Conservation (phyloP, 2,113 vertebrate genomes). For the Oncorhynchus kisutch region DNA sequence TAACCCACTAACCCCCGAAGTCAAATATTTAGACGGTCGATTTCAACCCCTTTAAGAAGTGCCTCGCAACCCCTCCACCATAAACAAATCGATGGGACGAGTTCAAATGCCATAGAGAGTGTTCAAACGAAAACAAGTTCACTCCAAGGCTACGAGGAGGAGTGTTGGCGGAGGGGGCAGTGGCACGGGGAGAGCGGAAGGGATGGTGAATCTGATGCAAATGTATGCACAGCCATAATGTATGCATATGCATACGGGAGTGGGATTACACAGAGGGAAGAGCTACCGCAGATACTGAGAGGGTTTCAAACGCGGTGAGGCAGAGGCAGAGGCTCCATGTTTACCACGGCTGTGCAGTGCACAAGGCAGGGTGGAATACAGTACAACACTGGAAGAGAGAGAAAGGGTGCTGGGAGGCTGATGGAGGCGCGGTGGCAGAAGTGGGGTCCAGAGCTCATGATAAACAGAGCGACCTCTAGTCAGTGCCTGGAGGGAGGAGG, state of each 20-base stretch:
- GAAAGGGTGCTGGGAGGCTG: not conserved
- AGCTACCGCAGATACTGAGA: constrained; percentile 51
- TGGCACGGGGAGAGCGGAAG: not conserved
- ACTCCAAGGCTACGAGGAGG: constrained; percentile 47
- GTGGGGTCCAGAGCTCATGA: constrained; percentile 62
- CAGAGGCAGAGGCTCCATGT: constrained; percentile 51
- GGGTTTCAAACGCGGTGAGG: constrained; percentile 61
- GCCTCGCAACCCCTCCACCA: constrained; percentile 40
- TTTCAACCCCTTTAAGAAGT: constrained; percentile 70
- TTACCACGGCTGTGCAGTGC: constrained; percentile 25
- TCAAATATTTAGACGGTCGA: constrained; percentile 79
- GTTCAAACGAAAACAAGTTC: constrained; percentile 73
- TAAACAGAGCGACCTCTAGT: constrained; percentile 77
- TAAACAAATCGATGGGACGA: constrained; percentile 68
- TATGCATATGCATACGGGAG: constrained; percentile 68
- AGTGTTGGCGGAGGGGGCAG: constrained; percentile 38
- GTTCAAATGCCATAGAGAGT: constrained; percentile 72
- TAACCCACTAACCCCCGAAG: constrained; percentile 63
- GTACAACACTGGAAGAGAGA: constrained; percentile 4
- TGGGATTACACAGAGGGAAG: constrained; percentile 65
- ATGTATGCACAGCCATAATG: constrained; percentile 71
- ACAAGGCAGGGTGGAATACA: constrained; percentile 9
- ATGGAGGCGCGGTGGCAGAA: constrained; percentile 43
- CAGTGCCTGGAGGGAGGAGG: constrained; percentile 57
- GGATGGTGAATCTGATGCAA: constrained; percentile 52